A percentile compares a stretch with the other conserved stretches of the same genome.
Evolutionary conservation across 2,113 vertebrate genomes (phyloP).

Genomic region (Pangasianodon gigas): DNA sequence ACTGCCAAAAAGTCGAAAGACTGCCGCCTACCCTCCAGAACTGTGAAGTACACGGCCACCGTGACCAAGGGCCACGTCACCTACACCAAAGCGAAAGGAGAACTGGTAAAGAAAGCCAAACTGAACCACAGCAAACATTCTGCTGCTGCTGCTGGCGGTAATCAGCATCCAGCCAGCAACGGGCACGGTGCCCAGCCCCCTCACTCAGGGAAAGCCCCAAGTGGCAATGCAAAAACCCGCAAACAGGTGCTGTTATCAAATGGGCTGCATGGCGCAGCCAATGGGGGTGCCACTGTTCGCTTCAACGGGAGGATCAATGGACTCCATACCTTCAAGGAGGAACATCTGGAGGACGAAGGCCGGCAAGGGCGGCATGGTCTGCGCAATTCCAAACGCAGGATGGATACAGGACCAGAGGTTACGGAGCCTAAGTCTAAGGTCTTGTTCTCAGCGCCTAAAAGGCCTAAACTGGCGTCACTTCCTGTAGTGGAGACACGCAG

Average conservation of each 20-base stretch:
- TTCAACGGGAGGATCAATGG: slow-evolving; percentile 91
- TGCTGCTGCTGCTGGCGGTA: slow-evolving; percentile 76
- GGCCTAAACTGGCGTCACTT: slow-evolving; percentile 65
- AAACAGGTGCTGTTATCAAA: slow-evolving; percentile 98
- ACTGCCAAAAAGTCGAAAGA: slow-evolving; percentile 96
- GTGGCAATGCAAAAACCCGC: slow-evolving; percentile 99
- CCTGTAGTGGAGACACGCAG: slow-evolving; percentile 82
- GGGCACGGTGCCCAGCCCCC: slow-evolving; percentile 77
- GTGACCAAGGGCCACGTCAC: slow-evolving; percentile 99
- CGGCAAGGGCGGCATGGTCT: slow-evolving; percentile 89
- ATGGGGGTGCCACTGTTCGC: slow-evolving; percentile 68
- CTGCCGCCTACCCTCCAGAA: slow-evolving; percentile 98
- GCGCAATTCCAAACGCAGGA: slow-evolving; percentile 92
- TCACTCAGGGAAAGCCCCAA: slow-evolving; percentile 99
- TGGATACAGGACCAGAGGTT: slow-evolving; percentile 75
- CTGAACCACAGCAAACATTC: slow-evolving; percentile 91
- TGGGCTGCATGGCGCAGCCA: slow-evolving; percentile 66
- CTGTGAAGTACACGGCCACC: slow-evolving; percentile 99
- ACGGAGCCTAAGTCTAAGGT: slow-evolving; percentile 8
- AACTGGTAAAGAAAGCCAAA: slow-evolving; percentile 99
- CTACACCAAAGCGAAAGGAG: slow-evolving; percentile 99
- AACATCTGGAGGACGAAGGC: slow-evolving; percentile 55
- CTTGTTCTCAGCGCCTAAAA: slow-evolving; percentile 66
- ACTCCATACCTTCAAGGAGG: slow-evolving; percentile 84
- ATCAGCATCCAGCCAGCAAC: slow-evolving; percentile 79